Evolutionary conservation across 2,888 invertebrate genomes (phyloP), one percentile per base, ranked within the genome.

Genomic region (Schrankia costaestrigalis): DNA sequence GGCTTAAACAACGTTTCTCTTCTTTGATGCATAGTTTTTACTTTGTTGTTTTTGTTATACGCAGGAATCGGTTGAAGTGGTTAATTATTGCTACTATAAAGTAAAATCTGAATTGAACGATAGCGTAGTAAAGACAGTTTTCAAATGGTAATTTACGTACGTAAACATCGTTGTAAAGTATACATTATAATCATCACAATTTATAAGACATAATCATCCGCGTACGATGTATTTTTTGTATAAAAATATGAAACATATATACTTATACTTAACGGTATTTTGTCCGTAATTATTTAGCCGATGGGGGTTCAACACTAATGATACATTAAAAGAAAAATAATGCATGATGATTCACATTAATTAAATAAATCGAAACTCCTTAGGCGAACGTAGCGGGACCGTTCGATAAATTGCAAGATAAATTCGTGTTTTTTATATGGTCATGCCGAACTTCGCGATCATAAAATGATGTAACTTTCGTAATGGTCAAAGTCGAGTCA

Each of bases 401-500:
- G 56, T 36, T 61, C 67, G 71, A 72, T 73, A 70, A 71, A 74
- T 63, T 57, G 51, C 43, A 48, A 52, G 63, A 68, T 73, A 73
- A 74, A 71, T 66, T 59, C 49, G 33, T 49, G 45, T 56, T 64
- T 65, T 48, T 63, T 63, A 67, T 65, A 52, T 48, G 51, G 60
- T 56, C 58, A 62, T 60, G 63, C 61, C 41, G 56, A 71, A 66
- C n/a, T 61, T 56, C 56, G 55, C 56, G 45, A 49, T 60, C 55
- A 64, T 62, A 59, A 64, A 67, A 53, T 79, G 75, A 81, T 78
- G 78, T 81, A 83, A 79, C 64, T 54, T 56, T 53, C 52, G 71
- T 76, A 75, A 78, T 73, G 73, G 69, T 59, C 69, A 67, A 66
- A 70, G 75, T 72, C 71, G 66, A 62, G 81, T 80, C 82, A 74